Base-by-base conservation (phyloP, 2,888 invertebrate genomes). In the Euplexia lucipara region DNA sequence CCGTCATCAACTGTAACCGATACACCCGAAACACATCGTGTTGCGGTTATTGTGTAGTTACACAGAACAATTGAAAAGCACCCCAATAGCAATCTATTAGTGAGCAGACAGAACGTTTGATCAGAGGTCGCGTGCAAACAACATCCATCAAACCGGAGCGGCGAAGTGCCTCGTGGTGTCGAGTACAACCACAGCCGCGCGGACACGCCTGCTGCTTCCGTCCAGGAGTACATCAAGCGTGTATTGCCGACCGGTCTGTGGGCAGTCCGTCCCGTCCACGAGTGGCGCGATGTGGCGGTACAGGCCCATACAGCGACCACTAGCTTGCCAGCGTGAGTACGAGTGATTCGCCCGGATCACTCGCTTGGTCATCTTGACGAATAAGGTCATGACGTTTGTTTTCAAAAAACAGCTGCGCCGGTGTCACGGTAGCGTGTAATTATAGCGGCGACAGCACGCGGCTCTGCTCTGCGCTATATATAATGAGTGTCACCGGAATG, bases 1-100 rank as follows among this genome's bases (percentile, higher is more conserved):
- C 58, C 26, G 42, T 12, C 42, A 42, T 34, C 34, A 58, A 42
- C 2, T 58, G 34, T 58, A 58, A 60, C 41, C 34, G 41, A 60
- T 26, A 42, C n/a, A 14, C 3, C 7, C n/a, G 18, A 0, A 5
- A 10, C 14, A 18, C 37, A 5, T 37, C 10, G n/a, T 26, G 14
- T 26, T n/a, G n/a, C n/a, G n/a, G n/a, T n/a, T n/a, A n/a, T n/a
- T n/a, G n/a, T n/a, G n/a, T n/a, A n/a, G n/a, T n/a, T n/a, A n/a
- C n/a, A n/a, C n/a, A n/a, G n/a, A n/a, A 26, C 26, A 2, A 37
- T 3, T 32, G 32, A 2, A 49, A 34, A 49, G 18, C 32, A 34
- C 3, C 34, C 34, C 8, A 49, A 49, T 18, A 34, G 14, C 49
- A 37, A 26, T 37, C 18, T 32, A 16, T 58, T 32, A 58, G 41